Base-by-base conservation (phyloP, 2,797 vertebrate species). In the Pangasius larnaudii region DNA sequence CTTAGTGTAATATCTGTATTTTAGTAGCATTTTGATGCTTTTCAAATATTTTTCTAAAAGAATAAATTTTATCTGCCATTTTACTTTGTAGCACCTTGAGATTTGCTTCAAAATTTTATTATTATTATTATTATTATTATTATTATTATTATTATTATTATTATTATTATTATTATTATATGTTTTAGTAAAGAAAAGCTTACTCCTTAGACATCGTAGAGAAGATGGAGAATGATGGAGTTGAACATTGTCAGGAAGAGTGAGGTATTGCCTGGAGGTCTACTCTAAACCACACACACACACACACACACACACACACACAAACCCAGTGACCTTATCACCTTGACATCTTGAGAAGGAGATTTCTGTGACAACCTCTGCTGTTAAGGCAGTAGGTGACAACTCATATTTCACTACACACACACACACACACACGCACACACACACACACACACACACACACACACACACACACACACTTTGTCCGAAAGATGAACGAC, bases 361-460 rank as follows among this genome's bases (percentile, higher is more conserved):
- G 65, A 78, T 85, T 77, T 92, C 85, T 89, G 79, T 80, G 87
- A 75, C 77, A 87, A 86, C 63, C 58, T 78, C 75, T 87, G 74
- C 78, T 84, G 79, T 56, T 71, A 63, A 81, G 90, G 86, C 89
- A 86, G 67, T 88, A 87, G 88, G 80, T 87, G 36, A 89, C 85
- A 89, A 90, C 90, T 88, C 89, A 88, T 91, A 79, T 91, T 86
- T 88, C 89, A 85, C 63, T n/a, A 78, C 85, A 89, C 71, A 61
- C 56, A 82, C 61, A 89, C 39, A 85, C 84, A 86, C 88, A 56
- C 89, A 71, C 83, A 85, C 87, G 83, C 86, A 90, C 85, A 85
- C 75, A 85, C 84, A 86, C 88, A 56, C 89, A 71, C 83, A 85
- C 87, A 85, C 86, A 78, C 85, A 89, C 71, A 61, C 56, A 82